Evolutionary conservation across 2,888 invertebrate species (phyloP).

Genomic region (Vanessa cardui): DNA sequence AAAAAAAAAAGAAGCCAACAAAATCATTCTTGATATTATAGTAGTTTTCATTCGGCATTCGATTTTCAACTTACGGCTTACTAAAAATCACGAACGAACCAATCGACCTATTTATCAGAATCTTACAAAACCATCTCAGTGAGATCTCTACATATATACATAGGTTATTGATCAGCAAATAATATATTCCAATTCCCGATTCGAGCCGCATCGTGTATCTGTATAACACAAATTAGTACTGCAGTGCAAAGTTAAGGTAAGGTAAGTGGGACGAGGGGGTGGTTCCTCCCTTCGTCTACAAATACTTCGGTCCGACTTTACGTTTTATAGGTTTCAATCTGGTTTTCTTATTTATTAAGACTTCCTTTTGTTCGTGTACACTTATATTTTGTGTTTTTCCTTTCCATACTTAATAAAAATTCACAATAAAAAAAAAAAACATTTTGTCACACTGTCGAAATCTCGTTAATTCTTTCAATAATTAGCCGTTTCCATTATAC

Average conservation of each 20-base stretch:
- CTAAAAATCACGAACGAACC: background rate
- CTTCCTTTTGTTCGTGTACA: background rate
- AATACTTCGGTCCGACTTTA: background rate
- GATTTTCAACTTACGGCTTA: background rate
- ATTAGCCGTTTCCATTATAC: too few relatives aligned
- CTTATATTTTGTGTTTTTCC: too few relatives aligned
- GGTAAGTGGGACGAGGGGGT: background rate
- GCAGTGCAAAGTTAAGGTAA: background rate
- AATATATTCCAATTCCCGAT: background rate
- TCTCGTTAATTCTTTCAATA: too few relatives aligned
- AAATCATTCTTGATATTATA: too few relatives aligned
- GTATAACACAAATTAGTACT: background rate
- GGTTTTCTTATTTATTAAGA: background rate
- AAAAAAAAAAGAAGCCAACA: too few relatives aligned
- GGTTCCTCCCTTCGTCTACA: background rate
- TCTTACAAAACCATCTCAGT: background rate
- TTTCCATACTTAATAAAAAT: too few relatives aligned
- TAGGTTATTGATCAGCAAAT: constrained; percentile 5
- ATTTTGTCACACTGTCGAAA: too few relatives aligned
- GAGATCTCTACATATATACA: background rate
- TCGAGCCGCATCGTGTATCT: constrained; percentile 7
- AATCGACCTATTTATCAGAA: too few relatives aligned
- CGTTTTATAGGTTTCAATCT: constrained; percentile 8
- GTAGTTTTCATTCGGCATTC: too few relatives aligned
- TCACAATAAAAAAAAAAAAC: too few relatives aligned